Evolutionary conservation across 2,113 vertebrate genomes (phyloP).

Genomic region (Lontra canadensis): DNA sequence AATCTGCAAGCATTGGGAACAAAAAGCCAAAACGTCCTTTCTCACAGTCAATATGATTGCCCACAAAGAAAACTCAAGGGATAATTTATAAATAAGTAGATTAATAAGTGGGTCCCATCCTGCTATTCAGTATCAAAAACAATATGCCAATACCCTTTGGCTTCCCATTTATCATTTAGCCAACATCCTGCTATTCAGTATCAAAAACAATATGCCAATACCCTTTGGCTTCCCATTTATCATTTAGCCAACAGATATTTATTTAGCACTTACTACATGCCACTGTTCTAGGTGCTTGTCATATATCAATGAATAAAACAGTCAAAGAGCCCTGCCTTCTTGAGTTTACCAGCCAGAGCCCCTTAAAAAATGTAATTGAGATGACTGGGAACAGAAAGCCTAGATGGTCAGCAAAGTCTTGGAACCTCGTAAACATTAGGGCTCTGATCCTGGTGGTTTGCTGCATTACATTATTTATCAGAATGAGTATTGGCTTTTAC

Average conservation of each 20-base stretch:
- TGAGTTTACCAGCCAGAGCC: background rate
- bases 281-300: background rate
- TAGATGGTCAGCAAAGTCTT: background rate
- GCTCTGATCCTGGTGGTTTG: background rate
- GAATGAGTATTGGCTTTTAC: background rate
- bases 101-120: background rate
- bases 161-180: background rate
- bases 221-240: background rate
- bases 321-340: background rate
- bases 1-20: background rate
- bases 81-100: background rate
- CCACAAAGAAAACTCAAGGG: slow-evolving; percentile 3
- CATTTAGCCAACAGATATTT: background rate
- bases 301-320: background rate
- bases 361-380: background rate
- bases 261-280: background rate
- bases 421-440: background rate
- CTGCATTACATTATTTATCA: background rate
- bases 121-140: background rate
- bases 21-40: background rate
- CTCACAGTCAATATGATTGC: background rate
- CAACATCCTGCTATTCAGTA: background rate
- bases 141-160: background rate
- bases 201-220: background rate
- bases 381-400: background rate